A percentile compares a stretch with the other conserved stretches of the same genome.
Evolutionary conservation across 2,797 vertebrate genomes (phyloP).

Genomic region (Menidia menidia): DNA sequence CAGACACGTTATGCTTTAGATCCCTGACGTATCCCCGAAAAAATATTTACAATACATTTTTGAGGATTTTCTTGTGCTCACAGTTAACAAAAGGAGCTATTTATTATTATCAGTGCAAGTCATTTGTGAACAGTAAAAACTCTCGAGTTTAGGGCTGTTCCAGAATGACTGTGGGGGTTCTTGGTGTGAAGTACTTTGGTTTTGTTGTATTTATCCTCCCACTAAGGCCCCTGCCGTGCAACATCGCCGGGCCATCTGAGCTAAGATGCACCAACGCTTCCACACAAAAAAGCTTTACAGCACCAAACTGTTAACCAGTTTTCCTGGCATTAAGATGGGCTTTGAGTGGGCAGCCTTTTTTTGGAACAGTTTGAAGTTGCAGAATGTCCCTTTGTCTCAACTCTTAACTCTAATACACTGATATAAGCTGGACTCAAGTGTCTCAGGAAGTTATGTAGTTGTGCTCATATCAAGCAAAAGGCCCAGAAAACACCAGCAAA

Average conservation of each 20-base stretch:
- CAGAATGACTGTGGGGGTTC: conserved; percentile 61
- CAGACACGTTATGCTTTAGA: background rate
- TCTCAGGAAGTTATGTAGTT: conserved; percentile 2
- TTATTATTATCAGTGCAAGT: conserved; percentile 7
- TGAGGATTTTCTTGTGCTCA: background rate
- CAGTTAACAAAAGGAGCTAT: conserved; percentile 3
- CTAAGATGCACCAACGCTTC: conserved; percentile 53
- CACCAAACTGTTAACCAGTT: conserved; percentile 67
- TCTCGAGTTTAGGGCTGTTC: conserved; percentile 45
- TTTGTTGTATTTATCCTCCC: conserved; percentile 68
- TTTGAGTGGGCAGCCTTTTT: conserved; percentile 71
- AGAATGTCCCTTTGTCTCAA: conserved; percentile 61
- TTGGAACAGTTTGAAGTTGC: conserved; percentile 66
- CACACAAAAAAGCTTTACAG: conserved; percentile 71
- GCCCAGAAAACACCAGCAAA: conserved; percentile 10
- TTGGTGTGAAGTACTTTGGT: conserved; percentile 65
- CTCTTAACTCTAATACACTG: conserved; percentile 40
- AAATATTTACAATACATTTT: background rate
- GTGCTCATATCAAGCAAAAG: background rate
- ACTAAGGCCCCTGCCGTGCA: conserved; percentile 65
- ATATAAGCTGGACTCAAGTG: conserved; percentile 37
- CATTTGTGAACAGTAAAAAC: conserved; percentile 25
- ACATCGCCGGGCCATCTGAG: conserved; percentile 75
- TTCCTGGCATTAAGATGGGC: conserved; percentile 57
- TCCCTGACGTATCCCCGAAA: background rate